Base-by-base conservation (phyloP, 2,113 vertebrate genomes). In the Chlorocebus sabaeus region DNA sequence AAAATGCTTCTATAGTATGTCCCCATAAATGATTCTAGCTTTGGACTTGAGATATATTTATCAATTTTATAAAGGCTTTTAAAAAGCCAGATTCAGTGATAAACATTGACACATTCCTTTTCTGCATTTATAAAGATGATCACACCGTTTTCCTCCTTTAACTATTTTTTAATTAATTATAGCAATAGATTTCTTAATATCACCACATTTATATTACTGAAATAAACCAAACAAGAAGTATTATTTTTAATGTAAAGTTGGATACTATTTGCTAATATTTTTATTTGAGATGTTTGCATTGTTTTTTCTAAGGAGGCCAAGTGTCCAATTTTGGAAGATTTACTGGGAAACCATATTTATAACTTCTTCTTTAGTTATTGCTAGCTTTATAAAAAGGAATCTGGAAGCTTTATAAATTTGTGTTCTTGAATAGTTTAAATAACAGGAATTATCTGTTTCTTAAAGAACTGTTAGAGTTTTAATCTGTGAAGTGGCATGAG, bases 391-490 rank as follows among this genome's bases (percentile, higher is more conserved):
- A 80, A 45, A 90, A 97, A 75, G 1, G 17, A 55, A 95, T 86
- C 17, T 84, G 25, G 30, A 81, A 50, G 13, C 4, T 22, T 93
- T 79, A 67, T 43, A 64, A 59, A 27, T 89, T 80, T 84, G 75
- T 80, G 12, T 14, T 95, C 55, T 84, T 23, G 38, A 86, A 88
- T 93, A 94, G 35, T 59, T 89, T 78, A 89, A 86, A 72, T 88
- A 91, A 84, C 61, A 32, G 23, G 22, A 93, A 81, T 61, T 55
- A 43, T 35, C 48, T 81, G 61, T 50, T 89, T 85, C 57, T 95
- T 89, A 93, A 95, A 91, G 80, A 95, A 91, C 9, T 10, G 72
- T 89, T 89, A 76, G 70, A 89, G 45, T 87, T 97, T 94, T 93
- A 90, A 83, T 85, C 61, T 88, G 14, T 17, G 11, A 91, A 93